Base-by-base conservation (phyloP, 2,888 invertebrate genomes). In the Arge pagana region DNA sequence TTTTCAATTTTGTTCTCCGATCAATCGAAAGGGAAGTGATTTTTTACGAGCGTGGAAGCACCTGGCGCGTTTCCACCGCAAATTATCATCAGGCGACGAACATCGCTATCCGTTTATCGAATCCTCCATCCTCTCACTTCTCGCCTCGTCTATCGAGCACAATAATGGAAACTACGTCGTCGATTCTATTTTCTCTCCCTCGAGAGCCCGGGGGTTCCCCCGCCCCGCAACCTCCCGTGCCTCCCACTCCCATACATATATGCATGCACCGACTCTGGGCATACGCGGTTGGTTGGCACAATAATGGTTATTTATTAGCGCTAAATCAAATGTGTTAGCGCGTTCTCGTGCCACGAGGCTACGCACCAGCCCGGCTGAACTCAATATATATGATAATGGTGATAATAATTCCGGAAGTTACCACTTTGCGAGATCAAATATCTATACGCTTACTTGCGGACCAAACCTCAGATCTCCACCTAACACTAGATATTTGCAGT, bases 221-320 rank as follows among this genome's bases (percentile, higher is more conserved):
- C 26, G 2, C 26, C 24, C 23, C 45, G 15, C 23, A 21, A 4
- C 33, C 16, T 15, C 16, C 33, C 18, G 30, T 33, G 33, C 42
- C 42, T 42, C 30, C 19, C 18, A 30, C 23, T 30, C 23, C 35
- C 23, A 11, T 48, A 15, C 7, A 42, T n/a, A n/a, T n/a, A n/a
- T n/a, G n/a, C n/a, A n/a, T 10, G 15, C 13, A 35, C 23, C 23
- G 33, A 13, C 18, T 21, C 36, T 6, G 37, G 18, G 36, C 26
- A 39, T 28, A 37, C 39, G 48, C 30, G 48, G 36, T 30, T 26
- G 48, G 35, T 66, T 62, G 60, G 65, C 62, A 70, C 71, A 74
- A 72, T 73, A 73, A 74, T 74, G 68, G 70, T 73, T 72, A 74
- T 74, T 72, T 74, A 74, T 73, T 74, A 73, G 71, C 70, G 70